Evolutionary conservation across 2,888 invertebrate species (phyloP), one percentile per base, ranked within the genome.

Genomic region (Phalera bucephala): DNA sequence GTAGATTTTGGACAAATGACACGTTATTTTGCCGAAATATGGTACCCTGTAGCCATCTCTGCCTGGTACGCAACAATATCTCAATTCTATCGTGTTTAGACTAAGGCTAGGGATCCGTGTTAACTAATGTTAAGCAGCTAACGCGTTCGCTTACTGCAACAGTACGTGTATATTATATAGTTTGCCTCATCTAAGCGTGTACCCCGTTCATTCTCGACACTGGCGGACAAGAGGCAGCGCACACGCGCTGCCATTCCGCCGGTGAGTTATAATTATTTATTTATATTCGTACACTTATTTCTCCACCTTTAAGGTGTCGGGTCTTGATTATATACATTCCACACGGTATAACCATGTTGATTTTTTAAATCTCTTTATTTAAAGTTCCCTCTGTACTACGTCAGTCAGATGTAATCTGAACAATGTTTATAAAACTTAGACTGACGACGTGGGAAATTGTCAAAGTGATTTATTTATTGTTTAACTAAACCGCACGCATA

Each of bases 271-370:
- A 57, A 55, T 57, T 59, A 60, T 62, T 59, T 70, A 67, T 75
- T 64, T 68, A 58, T 52, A 45, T 48, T 47, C 70, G 60, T 72
- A 56, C 67, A 66, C 64, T 72, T 69, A 69, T 72, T 76, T 75
- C 68, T 72, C 78, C 85, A 77, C 88, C 89, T 89, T 82, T 77
- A 86, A 89, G 89, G 88, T 87, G 86, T 87, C 84, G 80, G 86
- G 85, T 86, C 79, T 72, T 77, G 72, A 70, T 62, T 51, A 64
- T 77, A 77, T 81, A 88, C 89, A 89, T 88, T 89, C 89, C 89
- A 89, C 78, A 71, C 80, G 86, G 87, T 87, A 52, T 72, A 76
- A 87, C 88, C 87, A 83, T 77, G 80, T 85, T 84, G 76, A 77
- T 80, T 80, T 71, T 60, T 59, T 61, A 64, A 64, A 55, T 68